These are phyloP conservation scores for Sparidentex hasta DNA, from an alignment of 2,797 vertebrate genomes.

Conservation along the genomic window DNA sequence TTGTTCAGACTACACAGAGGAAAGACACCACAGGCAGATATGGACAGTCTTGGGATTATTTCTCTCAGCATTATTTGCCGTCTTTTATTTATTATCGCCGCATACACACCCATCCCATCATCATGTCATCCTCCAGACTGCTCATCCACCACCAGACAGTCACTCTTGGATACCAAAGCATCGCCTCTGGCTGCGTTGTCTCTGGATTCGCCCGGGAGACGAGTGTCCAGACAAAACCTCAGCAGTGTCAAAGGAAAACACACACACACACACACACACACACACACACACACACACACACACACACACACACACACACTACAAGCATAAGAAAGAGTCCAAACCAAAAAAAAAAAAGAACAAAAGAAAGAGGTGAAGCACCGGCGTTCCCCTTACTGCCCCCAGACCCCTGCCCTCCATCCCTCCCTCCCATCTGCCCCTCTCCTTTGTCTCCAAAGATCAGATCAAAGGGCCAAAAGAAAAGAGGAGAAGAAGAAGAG, in stretches of 20 bases:
- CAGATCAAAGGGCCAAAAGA: slow-evolving; percentile 78
- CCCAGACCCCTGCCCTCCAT: slow-evolving; percentile 74
- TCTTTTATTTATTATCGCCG: slow-evolving; percentile 64
- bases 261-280: slow-evolving; percentile 41
- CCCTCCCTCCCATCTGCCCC: slow-evolving; percentile 70
- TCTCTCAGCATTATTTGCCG: slow-evolving; percentile 52
- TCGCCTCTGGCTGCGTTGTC: slow-evolving; percentile 76
- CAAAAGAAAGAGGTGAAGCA: slow-evolving; percentile 75
- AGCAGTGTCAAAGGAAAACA: slow-evolving; percentile 75
- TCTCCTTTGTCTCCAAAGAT: slow-evolving; percentile 80
- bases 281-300: slow-evolving; percentile 47
- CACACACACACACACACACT: slow-evolving; percentile 40
- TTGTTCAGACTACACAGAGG: slow-evolving; percentile 29
- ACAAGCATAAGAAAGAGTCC: slow-evolving; percentile 69
- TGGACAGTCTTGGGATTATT: slow-evolving; percentile 36
- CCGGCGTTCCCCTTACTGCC: slow-evolving; percentile 64
- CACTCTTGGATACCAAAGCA: slow-evolving; percentile 88
- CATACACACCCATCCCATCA: slow-evolving; percentile 42
- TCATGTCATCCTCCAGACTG: slow-evolving; percentile 66
- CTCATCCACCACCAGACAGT: slow-evolving; percentile 74
- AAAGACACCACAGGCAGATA: slow-evolving; percentile 39
- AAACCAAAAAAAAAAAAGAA: slow-evolving; percentile 79
- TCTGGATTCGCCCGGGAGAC: slow-evolving; percentile 78
- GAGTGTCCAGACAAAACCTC: slow-evolving; percentile 83
- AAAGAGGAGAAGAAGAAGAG: slow-evolving; percentile 41